Evolutionary conservation across 2,888 invertebrate species (phyloP).

Genomic region (Epirrita christyi): DNA sequence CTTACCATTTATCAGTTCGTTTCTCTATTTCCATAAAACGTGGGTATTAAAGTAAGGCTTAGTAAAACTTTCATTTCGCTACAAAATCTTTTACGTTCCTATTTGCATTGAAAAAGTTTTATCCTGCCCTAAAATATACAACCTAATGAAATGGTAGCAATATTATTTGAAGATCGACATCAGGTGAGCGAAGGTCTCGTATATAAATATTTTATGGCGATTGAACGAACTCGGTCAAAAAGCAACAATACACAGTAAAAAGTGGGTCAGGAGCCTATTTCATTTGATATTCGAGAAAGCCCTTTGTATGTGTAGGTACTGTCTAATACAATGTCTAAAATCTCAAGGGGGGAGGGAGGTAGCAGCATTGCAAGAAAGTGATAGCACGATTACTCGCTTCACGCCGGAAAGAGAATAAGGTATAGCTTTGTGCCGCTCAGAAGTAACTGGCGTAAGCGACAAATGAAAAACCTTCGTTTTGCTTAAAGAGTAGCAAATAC

Average conservation of each 20-base stretch:
- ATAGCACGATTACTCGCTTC: too few relatives aligned
- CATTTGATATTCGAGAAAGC: too few relatives aligned
- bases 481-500: too few relatives aligned
- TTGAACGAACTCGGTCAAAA: constrained; percentile 41
- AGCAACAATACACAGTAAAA: constrained; percentile 38
- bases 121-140: constrained; percentile 38
- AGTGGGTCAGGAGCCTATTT: constrained; percentile 19
- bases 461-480: too few relatives aligned
- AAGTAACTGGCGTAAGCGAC: too few relatives aligned
- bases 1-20: background rate
- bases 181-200: constrained; percentile 25
- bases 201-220: constrained; percentile 44
- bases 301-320: too few relatives aligned
- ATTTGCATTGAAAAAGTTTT: constrained; percentile 42
- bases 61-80: constrained; percentile 11
- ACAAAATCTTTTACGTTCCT: constrained; percentile 34
- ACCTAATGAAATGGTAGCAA: constrained; percentile 40
- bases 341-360: too few relatives aligned
- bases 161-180: constrained; percentile 32
- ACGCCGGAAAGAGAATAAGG: too few relatives aligned
- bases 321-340: too few relatives aligned
- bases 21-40: background rate
- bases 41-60: background rate
- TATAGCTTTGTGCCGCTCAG: too few relatives aligned
- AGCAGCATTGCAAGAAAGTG: too few relatives aligned